Conservation (phyloP, 2,797 vertebrate genomes). For the Falco columbarius region DNA sequence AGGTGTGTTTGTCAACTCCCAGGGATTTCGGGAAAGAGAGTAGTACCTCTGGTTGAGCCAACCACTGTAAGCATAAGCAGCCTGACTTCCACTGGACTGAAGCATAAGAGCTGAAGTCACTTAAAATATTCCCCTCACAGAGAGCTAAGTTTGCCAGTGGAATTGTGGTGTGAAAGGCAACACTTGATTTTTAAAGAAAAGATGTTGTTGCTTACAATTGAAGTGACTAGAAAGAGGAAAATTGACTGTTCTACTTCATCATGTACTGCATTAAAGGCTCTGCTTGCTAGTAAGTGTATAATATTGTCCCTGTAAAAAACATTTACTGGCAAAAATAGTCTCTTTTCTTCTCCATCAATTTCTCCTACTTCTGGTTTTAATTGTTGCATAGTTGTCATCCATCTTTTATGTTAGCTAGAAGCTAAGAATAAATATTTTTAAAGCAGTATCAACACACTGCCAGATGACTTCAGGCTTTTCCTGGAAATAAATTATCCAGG, state of each 20-base stretch:
- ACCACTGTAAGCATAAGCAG: neutral
- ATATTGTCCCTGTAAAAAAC: neutral
- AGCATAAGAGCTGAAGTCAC: neutral
- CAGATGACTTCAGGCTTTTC: neutral
- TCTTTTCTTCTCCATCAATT: neutral
- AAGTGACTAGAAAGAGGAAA: neutral
- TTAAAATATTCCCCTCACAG: neutral
- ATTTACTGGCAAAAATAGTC: neutral
- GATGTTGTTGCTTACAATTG: neutral
- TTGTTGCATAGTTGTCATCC: neutral
- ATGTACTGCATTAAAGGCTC: neutral
- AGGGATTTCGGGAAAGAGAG: neutral
- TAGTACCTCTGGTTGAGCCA: neutral
- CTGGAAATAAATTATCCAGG: neutral
- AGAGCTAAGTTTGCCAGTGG: neutral
- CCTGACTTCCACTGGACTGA: neutral
- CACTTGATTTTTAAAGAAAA: neutral
- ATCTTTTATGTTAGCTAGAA: conserved; percentile 4
- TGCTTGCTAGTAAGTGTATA: neutral
- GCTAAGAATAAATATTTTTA: conserved; percentile 13
- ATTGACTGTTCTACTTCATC: neutral
- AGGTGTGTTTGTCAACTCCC: neutral
- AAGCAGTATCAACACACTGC: neutral
- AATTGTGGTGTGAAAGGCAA: neutral
- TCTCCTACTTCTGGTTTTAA: neutral